A percentile compares a stretch with the other conserved stretches of the same genome.
Conservation (phyloP, 2,113 vertebrate genomes). For the Eonycteris spelaea region DNA sequence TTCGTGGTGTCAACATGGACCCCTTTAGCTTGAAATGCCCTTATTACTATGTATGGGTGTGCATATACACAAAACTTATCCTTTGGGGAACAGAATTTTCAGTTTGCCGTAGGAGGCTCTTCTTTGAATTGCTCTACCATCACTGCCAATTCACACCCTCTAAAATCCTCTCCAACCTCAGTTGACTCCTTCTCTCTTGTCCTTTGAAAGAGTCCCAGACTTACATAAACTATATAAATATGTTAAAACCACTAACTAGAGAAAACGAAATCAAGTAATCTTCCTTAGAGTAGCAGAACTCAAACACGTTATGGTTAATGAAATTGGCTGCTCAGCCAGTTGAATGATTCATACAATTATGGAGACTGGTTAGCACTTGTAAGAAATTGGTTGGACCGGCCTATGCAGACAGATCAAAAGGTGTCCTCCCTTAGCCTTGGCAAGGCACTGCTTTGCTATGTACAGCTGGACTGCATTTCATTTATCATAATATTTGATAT, state of each 20-base stretch:
- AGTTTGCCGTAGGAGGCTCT: background rate
- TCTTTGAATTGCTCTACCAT: background rate
- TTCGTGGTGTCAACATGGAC: background rate
- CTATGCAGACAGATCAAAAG: conserved; percentile 27
- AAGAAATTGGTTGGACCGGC: conserved; percentile 54
- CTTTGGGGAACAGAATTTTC: background rate
- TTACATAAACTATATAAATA: conserved; percentile 25
- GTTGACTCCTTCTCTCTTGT: background rate
- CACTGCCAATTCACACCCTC: background rate
- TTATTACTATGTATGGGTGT: background rate
- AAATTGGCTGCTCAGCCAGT: conserved; percentile 67
- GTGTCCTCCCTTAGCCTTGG: background rate
- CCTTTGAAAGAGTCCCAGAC: conserved; percentile 3
- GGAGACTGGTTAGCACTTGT: conserved; percentile 61
- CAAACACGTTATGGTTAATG: conserved; percentile 73
- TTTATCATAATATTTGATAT: background rate
- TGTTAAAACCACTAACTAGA: conserved; percentile 60
- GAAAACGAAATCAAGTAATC: conserved; percentile 65
- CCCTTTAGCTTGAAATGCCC: background rate
- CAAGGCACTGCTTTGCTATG: background rate
- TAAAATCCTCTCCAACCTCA: background rate
- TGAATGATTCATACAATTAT: conserved; percentile 72
- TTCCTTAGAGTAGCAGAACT: conserved; percentile 61
- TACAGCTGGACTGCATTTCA: background rate
- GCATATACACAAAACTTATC: background rate